Base-by-base conservation (phyloP, 2,797 vertebrate species). In the Channa striata region DNA sequence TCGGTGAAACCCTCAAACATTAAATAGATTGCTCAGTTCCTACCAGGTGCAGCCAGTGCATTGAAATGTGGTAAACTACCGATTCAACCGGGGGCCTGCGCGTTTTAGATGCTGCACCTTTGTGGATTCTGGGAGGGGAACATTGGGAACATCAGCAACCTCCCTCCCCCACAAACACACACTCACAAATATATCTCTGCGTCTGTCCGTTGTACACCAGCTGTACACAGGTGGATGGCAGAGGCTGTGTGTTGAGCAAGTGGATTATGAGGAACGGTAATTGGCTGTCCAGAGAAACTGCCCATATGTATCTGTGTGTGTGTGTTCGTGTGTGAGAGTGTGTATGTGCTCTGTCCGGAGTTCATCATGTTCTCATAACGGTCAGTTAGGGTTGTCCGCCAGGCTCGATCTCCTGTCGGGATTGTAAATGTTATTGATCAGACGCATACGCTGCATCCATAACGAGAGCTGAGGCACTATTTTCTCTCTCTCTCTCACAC, bases 351-450 rank as follows among this genome's bases (percentile, higher is more conserved):
- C 71, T 87, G 85, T 88, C 79, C 75, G 71, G 82, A 92, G 88
- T 92, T 91, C 89, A 91, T 93, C 86, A 92, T 92, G 87, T 81
- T 90, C 90, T 92, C 85, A 89, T 92, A 91, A 92, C 91, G 86
- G 90, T 89, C 89, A 88, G 91, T 91, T 91, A 91, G 70, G 83
- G 78, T 86, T 88, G 84, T 91, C 84, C 58, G 70, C 84, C 76
- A 86, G 82, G 79, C 86, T 84, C 79, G 13, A 81, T 90, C 90
- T 92, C 90, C 89, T 92, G 89, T 91, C 42, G 85, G 90, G 89
- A 87, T 92, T 93, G 89, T 92, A 92, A 92, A 91, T 93, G 89
- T 91, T 93, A 92, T 92, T 87, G 92, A 92, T 92, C 90, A 84
- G 87, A 91, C 73, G 61, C 83, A 85, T 77, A 79, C 70, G 47